Base-by-base conservation (phyloP, 1,140 invertebrate genomes). In the Leptinotarsa undecemlineata region DNA sequence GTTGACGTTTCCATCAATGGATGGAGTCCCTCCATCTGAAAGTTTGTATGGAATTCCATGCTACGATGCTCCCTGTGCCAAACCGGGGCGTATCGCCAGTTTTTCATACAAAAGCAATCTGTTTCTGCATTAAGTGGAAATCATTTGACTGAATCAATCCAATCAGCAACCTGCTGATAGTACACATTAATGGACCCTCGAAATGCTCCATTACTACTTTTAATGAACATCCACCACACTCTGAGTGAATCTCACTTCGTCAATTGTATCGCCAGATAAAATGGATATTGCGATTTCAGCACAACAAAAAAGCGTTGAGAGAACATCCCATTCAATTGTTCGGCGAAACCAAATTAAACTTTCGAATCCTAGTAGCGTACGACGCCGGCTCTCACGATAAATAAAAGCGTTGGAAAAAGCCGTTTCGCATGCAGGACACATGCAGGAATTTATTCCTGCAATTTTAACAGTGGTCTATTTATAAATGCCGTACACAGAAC, bases 281-380 rank as follows among this genome's bases (percentile, higher is more conserved):
- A 68, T 68, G 66, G 66, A 68, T 68, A 68, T 68, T 68, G 42
- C 6, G 66, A 68, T 68, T 68, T 68, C 66, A 42, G 23, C 23
- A 42, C 17, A 19, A 47, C 66, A 68, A 68, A 68, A 66, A 66
- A 66, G 63, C 63, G 23, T 66, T 33, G 19, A 14, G 15, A 17
- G 51, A 19, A n/a, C 13, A 57, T 57, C 51, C 51, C 51, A 57
- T 19, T 57, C 51, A 19, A 57, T 57, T 57, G 51, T 68, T 68
- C 23, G 33, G 66, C 42, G 42, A 68, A 68, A 68, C 66, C 23
- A 68, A 68, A 68, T 68, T 68, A 47, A 68, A 68, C 66, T 68
- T 68, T 66, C 42, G 66, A 68, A 68, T 68, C 23, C 23, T 68
- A 33, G 14, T 26, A 33, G 42, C 23, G 15, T 47, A 19, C 66